Evolutionary conservation across 1,140 invertebrate genomes (phyloP).

Genomic region (Atta colombica): DNA sequence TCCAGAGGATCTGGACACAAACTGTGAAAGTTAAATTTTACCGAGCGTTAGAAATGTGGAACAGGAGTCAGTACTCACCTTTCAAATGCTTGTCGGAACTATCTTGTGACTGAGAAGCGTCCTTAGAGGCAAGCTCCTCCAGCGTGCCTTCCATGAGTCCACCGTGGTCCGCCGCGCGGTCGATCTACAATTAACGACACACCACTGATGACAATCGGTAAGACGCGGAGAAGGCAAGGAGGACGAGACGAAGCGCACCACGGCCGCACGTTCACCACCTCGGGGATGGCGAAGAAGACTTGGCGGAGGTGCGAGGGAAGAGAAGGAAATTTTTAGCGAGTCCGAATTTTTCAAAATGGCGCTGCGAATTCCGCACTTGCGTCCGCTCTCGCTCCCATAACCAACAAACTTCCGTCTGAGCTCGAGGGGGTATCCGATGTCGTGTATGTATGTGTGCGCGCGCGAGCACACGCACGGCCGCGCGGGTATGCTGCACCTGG

Average conservation of each 20-base stretch:
- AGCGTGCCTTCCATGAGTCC: constrained; percentile 85
- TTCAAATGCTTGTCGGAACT: constrained; percentile 77
- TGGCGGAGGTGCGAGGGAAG: constrained; percentile 39
- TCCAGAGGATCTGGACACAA: background rate
- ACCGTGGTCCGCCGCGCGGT: constrained; percentile 74
- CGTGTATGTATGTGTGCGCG: background rate
- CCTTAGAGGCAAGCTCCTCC: constrained; percentile 84
- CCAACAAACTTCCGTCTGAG: constrained; percentile 73
- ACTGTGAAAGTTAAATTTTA: background rate
- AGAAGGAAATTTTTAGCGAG: constrained; percentile 73
- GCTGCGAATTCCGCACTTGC: constrained; percentile 83
- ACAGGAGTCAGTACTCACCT: constrained; percentile 75
- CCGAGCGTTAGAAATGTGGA: too few relatives aligned
- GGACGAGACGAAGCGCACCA: constrained; percentile 28
- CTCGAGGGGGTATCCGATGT: constrained; percentile 3
- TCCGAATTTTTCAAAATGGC: constrained; percentile 85
- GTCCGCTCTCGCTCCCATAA: constrained; percentile 78
- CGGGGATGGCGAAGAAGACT: background rate
- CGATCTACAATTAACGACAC: constrained; percentile 76
- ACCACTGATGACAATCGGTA: constrained; percentile 61
- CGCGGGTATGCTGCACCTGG: background rate
- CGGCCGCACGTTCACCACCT: constrained; percentile 36
- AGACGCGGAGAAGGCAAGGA: background rate
- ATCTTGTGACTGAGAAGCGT: constrained; percentile 77
- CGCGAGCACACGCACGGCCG: background rate